Conservation (phyloP, 2,797 vertebrate genomes). For the Acanthornis magna region DNA sequence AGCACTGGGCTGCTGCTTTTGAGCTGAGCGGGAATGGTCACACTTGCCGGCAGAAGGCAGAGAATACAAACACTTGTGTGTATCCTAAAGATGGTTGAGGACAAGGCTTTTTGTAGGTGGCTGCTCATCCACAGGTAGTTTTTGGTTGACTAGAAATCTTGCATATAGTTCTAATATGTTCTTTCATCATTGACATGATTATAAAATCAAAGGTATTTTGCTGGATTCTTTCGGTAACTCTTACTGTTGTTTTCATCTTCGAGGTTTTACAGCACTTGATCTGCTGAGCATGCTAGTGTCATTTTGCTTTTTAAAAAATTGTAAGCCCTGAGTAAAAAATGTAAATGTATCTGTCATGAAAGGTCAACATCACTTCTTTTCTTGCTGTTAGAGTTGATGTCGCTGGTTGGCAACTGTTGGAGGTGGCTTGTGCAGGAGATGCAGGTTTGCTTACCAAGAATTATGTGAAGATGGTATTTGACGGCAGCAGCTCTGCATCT, state of each 20-base stretch:
- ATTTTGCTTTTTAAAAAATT: neutral
- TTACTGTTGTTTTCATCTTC: neutral
- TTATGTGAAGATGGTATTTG: neutral
- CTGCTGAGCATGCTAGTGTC: neutral
- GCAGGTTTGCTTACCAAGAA: neutral
- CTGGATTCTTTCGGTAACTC: neutral
- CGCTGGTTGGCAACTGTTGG: neutral
- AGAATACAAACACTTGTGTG: neutral
- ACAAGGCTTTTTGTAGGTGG: neutral
- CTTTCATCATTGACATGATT: neutral
- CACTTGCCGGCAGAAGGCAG: neutral
- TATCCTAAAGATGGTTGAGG: neutral
- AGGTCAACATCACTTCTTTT: neutral
- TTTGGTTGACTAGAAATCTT: neutral
- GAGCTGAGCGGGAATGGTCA: neutral
- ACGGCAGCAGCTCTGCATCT: neutral
- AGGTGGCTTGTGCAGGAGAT: neutral
- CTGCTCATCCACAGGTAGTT: neutral
- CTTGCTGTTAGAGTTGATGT: neutral
- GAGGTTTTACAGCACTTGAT: neutral
- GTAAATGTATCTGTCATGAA: neutral
- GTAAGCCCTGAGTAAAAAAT: neutral
- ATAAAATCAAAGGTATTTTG: neutral
- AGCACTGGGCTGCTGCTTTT: neutral
- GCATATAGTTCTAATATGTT: neutral